Base-by-base conservation (phyloP, 1,140 invertebrate species). In the Lithobius niger region DNA sequence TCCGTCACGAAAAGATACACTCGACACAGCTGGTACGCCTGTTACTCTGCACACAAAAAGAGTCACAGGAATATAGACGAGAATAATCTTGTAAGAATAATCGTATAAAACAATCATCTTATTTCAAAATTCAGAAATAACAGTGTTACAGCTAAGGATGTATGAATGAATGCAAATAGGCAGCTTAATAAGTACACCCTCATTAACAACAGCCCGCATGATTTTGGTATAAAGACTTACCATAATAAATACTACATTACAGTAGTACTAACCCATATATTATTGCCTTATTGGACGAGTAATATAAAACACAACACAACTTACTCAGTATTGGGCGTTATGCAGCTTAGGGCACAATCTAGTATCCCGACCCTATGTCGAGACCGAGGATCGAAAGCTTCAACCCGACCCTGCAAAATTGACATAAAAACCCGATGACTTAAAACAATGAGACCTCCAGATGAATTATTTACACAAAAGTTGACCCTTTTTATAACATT, bases 301-400 rank as follows among this genome's bases (percentile, higher is more conserved):
- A n/a, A n/a, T n/a, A n/a, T n/a, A n/a, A n/a, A n/a, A n/a, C n/a
- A n/a, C n/a, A n/a, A n/a, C n/a, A n/a, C n/a, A 24, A 68, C 70
- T 71, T 71, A 80, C 78, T 71, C 68, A 36, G 76, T 69, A 62
- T 82, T 74, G 60, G 80, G 72, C 50, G 76, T 71, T 24, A 82
- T 63, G 64, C 76, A 79, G 65, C 82, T 81, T 42, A 91, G 73
- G 13, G 84, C 91, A 71, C 86, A 91, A 72, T 98, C 93, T 3
- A 99, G 69, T 27, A 79, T 76, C 26, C 82, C 86, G 59, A 86
- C 86, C 67, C 81, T 76, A 24, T 76, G 78, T 61, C 82, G 80
- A 2, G 75, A 76, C 56, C 93, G 74, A 28, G 91, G 88, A 76
- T 99, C 96, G 91, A 91, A 99, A 1, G 91, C 92, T 73, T 98